Base-by-base conservation (phyloP, 1,140 invertebrate genomes). In the Tetraneura akinire region DNA sequence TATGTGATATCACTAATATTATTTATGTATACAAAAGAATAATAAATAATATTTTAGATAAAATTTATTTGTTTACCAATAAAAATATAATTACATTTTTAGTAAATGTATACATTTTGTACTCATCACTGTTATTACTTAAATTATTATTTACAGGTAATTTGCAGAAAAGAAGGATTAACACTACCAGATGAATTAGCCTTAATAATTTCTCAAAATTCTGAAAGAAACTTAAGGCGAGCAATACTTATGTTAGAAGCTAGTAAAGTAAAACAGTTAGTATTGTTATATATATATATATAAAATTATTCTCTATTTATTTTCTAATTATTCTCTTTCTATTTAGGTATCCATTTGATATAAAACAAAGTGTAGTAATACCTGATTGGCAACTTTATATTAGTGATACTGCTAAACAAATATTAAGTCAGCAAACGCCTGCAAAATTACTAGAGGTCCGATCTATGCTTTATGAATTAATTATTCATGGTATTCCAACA, bases 331-430 rank as follows among this genome's bases (percentile, higher is more conserved):
- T 68, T 81, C 70, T 29, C 64, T 71, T 71, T 81, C 82, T 14
- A 47, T 83, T 81, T 80, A 90, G 88, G 49, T 95, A 95, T 86
- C 94, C 94, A 64, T 96, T 97, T 82, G 91, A 89, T n/a, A 82
- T 86, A 13, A 90, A 95, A 85, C 95, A 96, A 86, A 90, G 92
- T 80, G 90, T 98, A 51, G 88, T 90, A 1, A 91, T 95, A 84
- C 92, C 96, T 8, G 97, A 99, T 87, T 99, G 97, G 97, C 92
- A 97, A 86, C 84, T 91, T 2, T 98, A 92, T 85, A 90, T 99
- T 16, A 87, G 89, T 83, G 93, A 95, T 81, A 98, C 96, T 21
- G 96, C 96, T 0, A 90, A 89, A 64, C 90, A 93, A 86, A 97
- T 98, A 84, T 87, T 97, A 9, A 87, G 91, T 23, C 93, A 98